A percentile compares a stretch with the other conserved stretches of the same genome.
Conservation (phyloP, 2,113 vertebrate species). For the Sylvilagus bachmani region DNA sequence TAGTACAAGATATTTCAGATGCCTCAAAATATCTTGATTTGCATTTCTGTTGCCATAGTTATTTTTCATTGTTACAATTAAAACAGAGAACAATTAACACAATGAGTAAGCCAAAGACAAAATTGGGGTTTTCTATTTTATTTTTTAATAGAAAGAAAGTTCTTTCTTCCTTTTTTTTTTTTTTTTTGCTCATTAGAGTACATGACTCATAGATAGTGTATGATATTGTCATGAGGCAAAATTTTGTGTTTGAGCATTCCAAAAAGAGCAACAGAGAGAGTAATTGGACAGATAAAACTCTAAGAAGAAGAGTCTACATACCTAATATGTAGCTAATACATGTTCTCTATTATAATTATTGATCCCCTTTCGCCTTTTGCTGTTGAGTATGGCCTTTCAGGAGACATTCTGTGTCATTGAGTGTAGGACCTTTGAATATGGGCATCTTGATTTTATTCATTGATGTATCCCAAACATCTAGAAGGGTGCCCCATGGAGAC, state of each 20-base stretch:
- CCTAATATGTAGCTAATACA: not conserved
- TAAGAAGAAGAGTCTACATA: not conserved
- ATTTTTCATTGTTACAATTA: slow-evolving; percentile 36
- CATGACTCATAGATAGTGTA: not conserved
- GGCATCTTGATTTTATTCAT: not conserved
- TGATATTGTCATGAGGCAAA: not conserved
- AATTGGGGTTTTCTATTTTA: not conserved
- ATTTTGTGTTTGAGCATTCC: slow-evolving; percentile 29
- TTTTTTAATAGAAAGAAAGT: not conserved
- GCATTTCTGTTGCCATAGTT: slow-evolving; percentile 41
- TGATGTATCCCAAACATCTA: not conserved
- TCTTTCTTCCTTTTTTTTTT: not conserved
- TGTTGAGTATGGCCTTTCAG: not conserved
- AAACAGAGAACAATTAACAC: slow-evolving; percentile 4
- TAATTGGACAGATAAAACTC: not conserved
- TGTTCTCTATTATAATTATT: not conserved
- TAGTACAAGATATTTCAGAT: not conserved
- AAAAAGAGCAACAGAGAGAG: not conserved
- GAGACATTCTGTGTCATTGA: not conserved
- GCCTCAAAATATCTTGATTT: slow-evolving; percentile 33
- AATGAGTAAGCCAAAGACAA: slow-evolving; percentile 47
- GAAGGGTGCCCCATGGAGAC: not conserved
- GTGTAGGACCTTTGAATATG: not conserved
- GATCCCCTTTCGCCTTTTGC: not conserved
- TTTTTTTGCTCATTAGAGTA: not conserved